Evolutionary conservation across 2,888 invertebrate species (phyloP).

Genomic region (Punctoribates punctum): DNA sequence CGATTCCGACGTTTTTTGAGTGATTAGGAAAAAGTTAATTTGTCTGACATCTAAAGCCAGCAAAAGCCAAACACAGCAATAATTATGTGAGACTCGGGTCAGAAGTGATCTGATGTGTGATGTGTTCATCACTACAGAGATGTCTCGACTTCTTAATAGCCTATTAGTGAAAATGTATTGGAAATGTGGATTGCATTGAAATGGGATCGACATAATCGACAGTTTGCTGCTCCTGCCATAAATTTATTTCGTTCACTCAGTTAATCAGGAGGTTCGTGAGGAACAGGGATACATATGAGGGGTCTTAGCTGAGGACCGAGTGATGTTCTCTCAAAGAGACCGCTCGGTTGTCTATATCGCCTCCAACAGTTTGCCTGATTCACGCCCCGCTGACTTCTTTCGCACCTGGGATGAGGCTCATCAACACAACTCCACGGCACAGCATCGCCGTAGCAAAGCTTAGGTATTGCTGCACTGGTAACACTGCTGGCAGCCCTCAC

Average conservation of each 20-base stretch:
- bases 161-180: conserved; percentile 1
- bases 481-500: background rate
- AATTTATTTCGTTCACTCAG: conserved; percentile 26
- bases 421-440: conserved; percentile 8
- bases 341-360: background rate
- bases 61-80: too few species aligned
- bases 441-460: background rate
- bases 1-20: too few species aligned
- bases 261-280: conserved; percentile 34
- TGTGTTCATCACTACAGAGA: background rate
- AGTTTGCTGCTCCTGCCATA: conserved; percentile 20
- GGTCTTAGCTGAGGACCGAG: background rate
- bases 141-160: background rate
- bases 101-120: background rate
- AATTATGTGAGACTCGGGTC: too few species aligned
- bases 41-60: too few species aligned
- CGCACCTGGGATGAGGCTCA: conserved; percentile 32
- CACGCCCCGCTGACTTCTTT: conserved; percentile 36
- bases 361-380: conserved; percentile 34
- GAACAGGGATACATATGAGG: conserved; percentile 1
- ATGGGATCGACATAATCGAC: background rate
- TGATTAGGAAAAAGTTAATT: too few species aligned
- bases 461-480: too few species aligned
- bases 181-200: background rate
- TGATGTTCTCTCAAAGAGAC: conserved; percentile 23